Conservation (phyloP, 2,797 vertebrate species). For the Pangasius djambal region DNA sequence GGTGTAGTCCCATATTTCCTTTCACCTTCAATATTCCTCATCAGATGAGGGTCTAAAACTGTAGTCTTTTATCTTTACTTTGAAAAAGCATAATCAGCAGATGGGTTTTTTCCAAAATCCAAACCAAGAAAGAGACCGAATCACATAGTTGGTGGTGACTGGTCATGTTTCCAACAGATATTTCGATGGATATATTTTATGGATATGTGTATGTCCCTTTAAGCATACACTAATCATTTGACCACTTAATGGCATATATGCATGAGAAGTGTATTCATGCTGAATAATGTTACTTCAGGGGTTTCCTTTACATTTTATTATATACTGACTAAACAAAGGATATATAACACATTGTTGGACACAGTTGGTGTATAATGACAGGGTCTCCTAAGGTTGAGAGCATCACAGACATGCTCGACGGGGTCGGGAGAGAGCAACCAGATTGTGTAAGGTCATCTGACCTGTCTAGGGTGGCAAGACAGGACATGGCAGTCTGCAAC, state of each 20-base stretch:
- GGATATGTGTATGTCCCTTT: neutral
- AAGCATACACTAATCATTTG: neutral
- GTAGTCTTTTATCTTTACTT: neutral
- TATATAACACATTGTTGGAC: neutral
- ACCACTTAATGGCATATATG: neutral
- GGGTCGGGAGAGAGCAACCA: neutral
- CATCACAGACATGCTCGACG: neutral
- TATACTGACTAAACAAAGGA: neutral
- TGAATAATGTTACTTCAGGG: neutral
- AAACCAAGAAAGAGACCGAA: neutral
- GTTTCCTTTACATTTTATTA: neutral
- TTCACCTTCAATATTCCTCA: neutral
- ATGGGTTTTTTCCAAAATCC: neutral
- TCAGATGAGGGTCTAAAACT: neutral
- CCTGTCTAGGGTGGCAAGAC: neutral
- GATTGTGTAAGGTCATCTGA: conserved; percentile 12
- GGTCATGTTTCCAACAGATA: neutral
- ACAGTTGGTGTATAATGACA: neutral
- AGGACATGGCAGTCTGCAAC: conserved; percentile 6
- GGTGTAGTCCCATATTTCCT: neutral
- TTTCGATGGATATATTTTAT: neutral
- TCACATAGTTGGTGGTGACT: neutral
- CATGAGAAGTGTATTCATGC: neutral
- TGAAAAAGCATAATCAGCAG: neutral
- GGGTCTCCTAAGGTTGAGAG: neutral